Conservation (phyloP, 2,888 invertebrate species). For the Pollenia amentaria region DNA sequence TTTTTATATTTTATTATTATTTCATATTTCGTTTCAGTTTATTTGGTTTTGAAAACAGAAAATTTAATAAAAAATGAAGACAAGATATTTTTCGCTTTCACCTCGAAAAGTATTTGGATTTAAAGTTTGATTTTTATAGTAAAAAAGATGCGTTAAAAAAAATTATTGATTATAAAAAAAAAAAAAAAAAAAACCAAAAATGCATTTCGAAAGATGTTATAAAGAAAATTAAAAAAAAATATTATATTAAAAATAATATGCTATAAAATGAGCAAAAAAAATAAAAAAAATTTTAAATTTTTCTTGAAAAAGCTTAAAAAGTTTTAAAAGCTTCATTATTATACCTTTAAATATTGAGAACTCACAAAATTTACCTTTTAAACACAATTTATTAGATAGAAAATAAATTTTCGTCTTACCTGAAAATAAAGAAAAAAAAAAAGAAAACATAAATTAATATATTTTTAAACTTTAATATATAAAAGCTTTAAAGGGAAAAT, state of each 20-base stretch:
- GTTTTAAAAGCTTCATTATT: no score
- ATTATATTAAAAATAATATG: no score
- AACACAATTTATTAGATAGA: background rate
- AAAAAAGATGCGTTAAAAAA: background rate
- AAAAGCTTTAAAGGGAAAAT: no score
- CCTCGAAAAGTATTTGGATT: slow-evolving; percentile 19
- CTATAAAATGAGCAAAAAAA: no score
- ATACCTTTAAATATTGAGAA: no score
- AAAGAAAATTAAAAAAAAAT: no score
- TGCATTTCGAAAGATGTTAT: no score
- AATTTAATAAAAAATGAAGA: background rate
- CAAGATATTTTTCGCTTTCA: slow-evolving; percentile 56
- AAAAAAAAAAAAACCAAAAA: background rate
- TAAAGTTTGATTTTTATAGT: slow-evolving; percentile 23
- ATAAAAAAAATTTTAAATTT: no score
- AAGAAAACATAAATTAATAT: background rate
- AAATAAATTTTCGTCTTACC: background rate
- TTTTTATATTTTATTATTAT: slow-evolving; percentile 15
- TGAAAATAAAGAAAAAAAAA: background rate
- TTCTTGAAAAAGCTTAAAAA: no score
- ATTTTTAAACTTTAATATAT: no score
- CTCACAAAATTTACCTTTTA: background rate
- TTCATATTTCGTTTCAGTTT: slow-evolving; percentile 53
- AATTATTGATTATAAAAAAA: background rate
- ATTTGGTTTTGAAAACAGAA: slow-evolving; percentile 37